Base-by-base conservation (phyloP, 2,113 vertebrate species). In the Lagopus muta region DNA sequence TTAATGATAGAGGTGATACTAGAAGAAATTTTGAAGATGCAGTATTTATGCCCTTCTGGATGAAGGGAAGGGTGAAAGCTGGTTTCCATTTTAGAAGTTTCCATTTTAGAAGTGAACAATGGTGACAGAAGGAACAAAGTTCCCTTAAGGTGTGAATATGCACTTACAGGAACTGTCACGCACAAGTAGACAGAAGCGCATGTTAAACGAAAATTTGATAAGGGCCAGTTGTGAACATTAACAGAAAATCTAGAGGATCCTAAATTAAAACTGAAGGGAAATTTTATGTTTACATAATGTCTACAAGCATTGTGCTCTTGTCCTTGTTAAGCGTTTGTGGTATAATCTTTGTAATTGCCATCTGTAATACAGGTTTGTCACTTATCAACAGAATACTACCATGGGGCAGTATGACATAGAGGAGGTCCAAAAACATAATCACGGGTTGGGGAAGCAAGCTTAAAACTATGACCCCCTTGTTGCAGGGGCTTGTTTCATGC, bases 361-460 rank as follows among this genome's bases (percentile, higher is more conserved):
- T 5, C 11, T 2, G 0, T 28, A 25, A 24, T 47, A 32, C 0
- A 10, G 24, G 61, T 8, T 19, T 40, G 11, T 22, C 34, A 2
- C 6, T 74, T 71, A 3, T 30, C 24, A 12, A 10, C 8, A 8
- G 34, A 72, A 36, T 8, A 28, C 1, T 21, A 7, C 20, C 8
- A 4, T 2, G 42, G 42, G 47, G 42, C 52, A 20, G 20, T 10
- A 2, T 11, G 17, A 16, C 8, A 11, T 38, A 42, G 42, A n/a
- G 30, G 27, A 54, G 58, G 17, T 22, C 27, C 7, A 15, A 36
- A 64, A 54, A 22, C 30, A 7, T 3, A 4, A 8, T 6, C 27
- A 21, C 48, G 30, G 10, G n/a, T 2, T 55, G 34, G 8, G 32
- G 21, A n/a, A 32, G 5, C 3, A 27, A 36, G 48, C 25, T 73